These are phyloP conservation scores for Dromococcyx pavoninus DNA, from an alignment of 2,797 vertebrate species.

Conservation along the genomic window DNA sequence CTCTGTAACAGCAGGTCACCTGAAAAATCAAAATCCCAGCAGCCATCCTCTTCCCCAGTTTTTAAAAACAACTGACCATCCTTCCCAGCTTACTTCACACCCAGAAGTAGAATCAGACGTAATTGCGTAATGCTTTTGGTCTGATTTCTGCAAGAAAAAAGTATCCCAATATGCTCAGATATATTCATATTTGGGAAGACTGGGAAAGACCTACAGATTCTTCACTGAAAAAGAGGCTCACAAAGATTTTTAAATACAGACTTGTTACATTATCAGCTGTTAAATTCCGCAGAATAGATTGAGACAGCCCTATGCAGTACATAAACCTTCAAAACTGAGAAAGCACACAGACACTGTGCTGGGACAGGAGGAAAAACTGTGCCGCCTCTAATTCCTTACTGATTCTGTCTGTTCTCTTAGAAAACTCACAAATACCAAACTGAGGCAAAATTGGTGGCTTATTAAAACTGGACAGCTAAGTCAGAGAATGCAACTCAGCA, in stretches of 20 bases:
- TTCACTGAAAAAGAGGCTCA: neutral
- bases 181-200: neutral
- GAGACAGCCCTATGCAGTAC: neutral
- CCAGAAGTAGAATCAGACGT: constrained; percentile 3
- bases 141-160: neutral
- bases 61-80: neutral
- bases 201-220: constrained; percentile 32
- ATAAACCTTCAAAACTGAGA: neutral
- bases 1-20: neutral
- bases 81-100: neutral
- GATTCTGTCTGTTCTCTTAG: neutral
- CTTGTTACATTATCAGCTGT: neutral
- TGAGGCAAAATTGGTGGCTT: neutral
- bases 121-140: constrained; percentile 7
- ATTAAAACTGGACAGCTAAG: neutral
- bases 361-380: neutral
- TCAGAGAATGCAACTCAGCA: neutral
- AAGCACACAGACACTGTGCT: neutral
- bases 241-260: constrained; percentile 17
- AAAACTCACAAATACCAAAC: neutral
- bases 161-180: neutral
- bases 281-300: neutral
- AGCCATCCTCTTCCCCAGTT: neutral
- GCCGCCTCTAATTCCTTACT: neutral
- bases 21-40: neutral